Conservation (phyloP, 2,797 vertebrate species). For the Rhinichthys osculus region DNA sequence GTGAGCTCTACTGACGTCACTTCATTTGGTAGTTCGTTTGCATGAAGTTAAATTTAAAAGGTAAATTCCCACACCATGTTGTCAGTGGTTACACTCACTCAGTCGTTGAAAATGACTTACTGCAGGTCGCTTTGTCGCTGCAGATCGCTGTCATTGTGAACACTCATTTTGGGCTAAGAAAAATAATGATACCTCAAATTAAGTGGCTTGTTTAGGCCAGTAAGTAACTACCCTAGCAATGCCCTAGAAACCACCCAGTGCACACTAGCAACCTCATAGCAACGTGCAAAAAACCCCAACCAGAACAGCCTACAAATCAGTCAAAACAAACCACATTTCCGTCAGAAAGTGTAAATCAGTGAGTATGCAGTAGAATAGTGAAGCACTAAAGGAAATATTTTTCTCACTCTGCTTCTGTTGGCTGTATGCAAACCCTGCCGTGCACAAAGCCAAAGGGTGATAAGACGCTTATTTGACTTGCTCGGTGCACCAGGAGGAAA, state of each 20-base stretch:
- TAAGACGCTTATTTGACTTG: conserved; percentile 53
- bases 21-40: background rate
- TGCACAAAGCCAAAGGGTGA: conserved; percentile 29
- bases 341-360: background rate
- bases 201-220: background rate
- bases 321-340: background rate
- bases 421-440: conserved; percentile 39
- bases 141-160: background rate
- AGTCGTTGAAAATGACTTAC: background rate
- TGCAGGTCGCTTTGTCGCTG: background rate
- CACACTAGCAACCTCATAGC: background rate
- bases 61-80: background rate
- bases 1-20: background rate
- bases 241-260: background rate
- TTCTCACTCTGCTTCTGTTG: conserved; percentile 23
- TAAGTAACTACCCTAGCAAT: background rate
- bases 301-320: background rate
- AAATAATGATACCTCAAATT: background rate
- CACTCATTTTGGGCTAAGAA: background rate
- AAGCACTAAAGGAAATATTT: conserved; percentile 7
- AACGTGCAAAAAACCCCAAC: background rate
- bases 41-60: conserved; percentile 2
- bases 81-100: background rate
- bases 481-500: conserved; percentile 63
- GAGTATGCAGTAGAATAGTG: background rate